Evolutionary conservation across 2,113 vertebrate genomes (phyloP).

Genomic region (Cyphomyrus discorhynchus): DNA sequence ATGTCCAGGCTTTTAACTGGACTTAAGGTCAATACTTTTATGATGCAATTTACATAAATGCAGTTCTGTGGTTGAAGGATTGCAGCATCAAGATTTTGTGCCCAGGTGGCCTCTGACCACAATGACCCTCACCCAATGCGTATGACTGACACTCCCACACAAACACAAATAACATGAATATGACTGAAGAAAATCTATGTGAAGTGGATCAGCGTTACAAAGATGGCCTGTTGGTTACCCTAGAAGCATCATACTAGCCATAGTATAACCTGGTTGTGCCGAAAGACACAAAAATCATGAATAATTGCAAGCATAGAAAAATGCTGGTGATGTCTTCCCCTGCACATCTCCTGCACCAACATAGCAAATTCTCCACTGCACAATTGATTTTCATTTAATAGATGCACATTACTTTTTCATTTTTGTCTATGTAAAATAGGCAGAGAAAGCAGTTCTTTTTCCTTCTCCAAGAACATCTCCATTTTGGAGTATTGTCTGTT

Average conservation of each 20-base stretch:
- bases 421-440: not conserved
- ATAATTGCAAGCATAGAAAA: not conserved
- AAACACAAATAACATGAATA: not conserved
- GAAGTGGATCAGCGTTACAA: not conserved
- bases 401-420: not conserved
- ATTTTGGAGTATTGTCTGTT: not conserved
- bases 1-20: not conserved
- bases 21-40: not conserved
- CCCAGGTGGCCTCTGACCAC: not conserved
- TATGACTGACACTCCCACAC: not conserved
- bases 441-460: not conserved
- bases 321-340: not conserved
- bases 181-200: not conserved
- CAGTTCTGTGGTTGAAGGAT: not conserved
- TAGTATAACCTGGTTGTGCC: not conserved
- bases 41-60: not conserved
- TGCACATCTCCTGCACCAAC: not conserved
- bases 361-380: not conserved
- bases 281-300: not conserved
- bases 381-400: not conserved
- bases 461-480: not conserved
- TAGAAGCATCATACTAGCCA: not conserved
- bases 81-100: not conserved
- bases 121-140: not conserved
- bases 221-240: not conserved